Evolutionary conservation across 2,888 invertebrate genomes (phyloP), one percentile per base, ranked within the genome.

Genomic region (Xiphydria camelus): DNA sequence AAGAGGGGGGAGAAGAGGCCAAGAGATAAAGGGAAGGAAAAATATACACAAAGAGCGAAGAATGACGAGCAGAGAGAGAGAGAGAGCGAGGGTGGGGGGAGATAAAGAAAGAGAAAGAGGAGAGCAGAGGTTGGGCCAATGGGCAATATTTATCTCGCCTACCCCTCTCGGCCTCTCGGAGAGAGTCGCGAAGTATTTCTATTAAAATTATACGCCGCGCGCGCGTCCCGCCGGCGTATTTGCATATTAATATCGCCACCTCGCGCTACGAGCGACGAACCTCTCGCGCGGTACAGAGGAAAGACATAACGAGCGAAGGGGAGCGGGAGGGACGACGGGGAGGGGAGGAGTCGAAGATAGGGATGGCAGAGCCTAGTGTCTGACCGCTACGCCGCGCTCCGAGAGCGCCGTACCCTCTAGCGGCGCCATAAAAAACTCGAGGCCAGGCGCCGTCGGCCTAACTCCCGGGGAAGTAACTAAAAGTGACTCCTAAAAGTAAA

Each of bases 11-110:
- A 26, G 15, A 41, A 44, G 39, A 31, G 42, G 21, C 25, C 10
- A 21, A 20, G 19, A 4, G 29, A 17, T 18, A 17, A 38, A 20
- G 40, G 9, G 19, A 41, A 21, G 22, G 6, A 23, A 42, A 42
- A 33, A n/a, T n/a, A n/a, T n/a, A n/a, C n/a, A n/a, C n/a, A n/a
- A n/a, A n/a, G n/a, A n/a, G n/a, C n/a, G n/a, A n/a, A n/a, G n/a
- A n/a, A n/a, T n/a, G n/a, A n/a, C n/a, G n/a, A n/a, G 26, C 41
- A 39, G 31, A 41, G 41, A 45, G 41, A 45, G 41, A 43, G 39
- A 7, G 38, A 37, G 17, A 15, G 42, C 31, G 15, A 15, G 39
- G 21, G 3, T 14, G 22, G 33, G 10, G 49, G 32, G 29, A 33
- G 20, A 20, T 10, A 17, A 34, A 18, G 37, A 17, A 15, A 31